These are phyloP conservation scores for Athalia circularis DNA, from an alignment of 2,888 invertebrate genomes.

Conservation along the genomic window DNA sequence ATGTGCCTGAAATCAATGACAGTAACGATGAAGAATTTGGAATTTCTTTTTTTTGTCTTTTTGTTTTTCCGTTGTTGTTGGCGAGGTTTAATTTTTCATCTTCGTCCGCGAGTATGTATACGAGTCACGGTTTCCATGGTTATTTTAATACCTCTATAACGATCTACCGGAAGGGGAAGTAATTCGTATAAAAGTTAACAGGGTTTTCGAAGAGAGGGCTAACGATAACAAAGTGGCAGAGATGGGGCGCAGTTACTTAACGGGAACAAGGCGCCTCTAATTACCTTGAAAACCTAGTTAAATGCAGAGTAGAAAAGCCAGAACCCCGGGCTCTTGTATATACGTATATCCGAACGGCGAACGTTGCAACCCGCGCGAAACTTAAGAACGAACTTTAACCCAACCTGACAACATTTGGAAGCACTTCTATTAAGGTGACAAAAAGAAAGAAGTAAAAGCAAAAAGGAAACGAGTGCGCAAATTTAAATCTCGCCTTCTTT, in stretches of 20 bases:
- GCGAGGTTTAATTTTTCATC: slow-evolving; percentile 16
- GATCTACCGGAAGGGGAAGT: slow-evolving; percentile 5
- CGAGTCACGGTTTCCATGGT: background rate
- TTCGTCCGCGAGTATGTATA: background rate
- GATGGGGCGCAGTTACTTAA: slow-evolving; percentile 25
- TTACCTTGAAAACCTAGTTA: slow-evolving; percentile 5
- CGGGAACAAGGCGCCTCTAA: slow-evolving; percentile 22
- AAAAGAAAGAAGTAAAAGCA: no score
- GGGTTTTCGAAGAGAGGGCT: background rate
- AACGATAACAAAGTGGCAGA: slow-evolving; percentile 37
- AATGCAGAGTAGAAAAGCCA: slow-evolving; percentile 29
- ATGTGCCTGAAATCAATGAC: slow-evolving; percentile 72
- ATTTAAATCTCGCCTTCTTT: no score
- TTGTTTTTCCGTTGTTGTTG: background rate
- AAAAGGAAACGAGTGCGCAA: no score
- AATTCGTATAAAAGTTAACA: slow-evolving; percentile 36
- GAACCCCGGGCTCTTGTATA: background rate
- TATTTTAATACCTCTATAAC: slow-evolving; percentile 19
- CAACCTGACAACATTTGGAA: no score
- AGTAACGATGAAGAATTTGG: background rate
- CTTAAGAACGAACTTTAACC: no score
- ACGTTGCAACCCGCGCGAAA: no score
- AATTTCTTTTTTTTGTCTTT: background rate
- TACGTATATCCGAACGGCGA: no score
- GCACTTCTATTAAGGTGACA: no score